Evolutionary conservation across 1,140 invertebrate species (phyloP).

Genomic region (Agraylea sexmaculata): DNA sequence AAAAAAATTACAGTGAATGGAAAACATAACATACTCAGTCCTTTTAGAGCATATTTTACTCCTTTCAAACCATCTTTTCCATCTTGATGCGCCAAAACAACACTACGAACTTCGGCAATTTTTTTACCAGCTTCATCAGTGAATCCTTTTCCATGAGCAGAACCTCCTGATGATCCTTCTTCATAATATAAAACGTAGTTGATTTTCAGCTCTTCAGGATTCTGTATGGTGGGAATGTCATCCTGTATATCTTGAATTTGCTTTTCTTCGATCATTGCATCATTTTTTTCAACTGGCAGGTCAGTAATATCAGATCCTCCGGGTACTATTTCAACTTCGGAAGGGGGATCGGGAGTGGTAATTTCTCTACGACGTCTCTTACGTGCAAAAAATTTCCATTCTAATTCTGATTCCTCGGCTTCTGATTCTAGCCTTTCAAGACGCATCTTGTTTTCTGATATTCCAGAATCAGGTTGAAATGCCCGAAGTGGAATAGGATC

Average conservation of each 20-base stretch:
- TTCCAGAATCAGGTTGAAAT: too few relatives aligned
- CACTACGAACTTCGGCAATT: slow-evolving; percentile 4
- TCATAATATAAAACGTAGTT: slow-evolving; percentile 37
- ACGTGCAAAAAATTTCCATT: too few relatives aligned
- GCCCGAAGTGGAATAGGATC: slow-evolving; percentile 2
- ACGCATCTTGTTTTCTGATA: too few relatives aligned
- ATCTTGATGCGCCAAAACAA: slow-evolving; percentile 12
- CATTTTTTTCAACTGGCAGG: too few relatives aligned
- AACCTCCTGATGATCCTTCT: slow-evolving; percentile 26
- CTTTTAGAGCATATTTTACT: slow-evolving; percentile 12
- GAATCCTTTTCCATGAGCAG: slow-evolving; percentile 3
- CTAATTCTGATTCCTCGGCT: too few relatives aligned
- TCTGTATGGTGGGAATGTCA: too few relatives aligned
- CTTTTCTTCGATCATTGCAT: neutral
- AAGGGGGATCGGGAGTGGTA: too few relatives aligned
- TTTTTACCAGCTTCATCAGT: neutral
- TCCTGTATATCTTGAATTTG: too few relatives aligned
- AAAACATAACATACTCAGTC: slow-evolving; percentile 10
- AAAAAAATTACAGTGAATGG: neutral
- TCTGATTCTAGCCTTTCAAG: too few relatives aligned
- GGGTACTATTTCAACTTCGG: too few relatives aligned
- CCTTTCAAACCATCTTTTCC: slow-evolving; percentile 16
- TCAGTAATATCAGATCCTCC: too few relatives aligned
- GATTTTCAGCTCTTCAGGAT: slow-evolving; percentile 25
- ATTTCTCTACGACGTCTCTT: too few relatives aligned